Percentiles rank a stretch among this genome's conserved stretches.
Conservation (phyloP, 2,113 vertebrate genomes). For the Chitala chitala region DNA sequence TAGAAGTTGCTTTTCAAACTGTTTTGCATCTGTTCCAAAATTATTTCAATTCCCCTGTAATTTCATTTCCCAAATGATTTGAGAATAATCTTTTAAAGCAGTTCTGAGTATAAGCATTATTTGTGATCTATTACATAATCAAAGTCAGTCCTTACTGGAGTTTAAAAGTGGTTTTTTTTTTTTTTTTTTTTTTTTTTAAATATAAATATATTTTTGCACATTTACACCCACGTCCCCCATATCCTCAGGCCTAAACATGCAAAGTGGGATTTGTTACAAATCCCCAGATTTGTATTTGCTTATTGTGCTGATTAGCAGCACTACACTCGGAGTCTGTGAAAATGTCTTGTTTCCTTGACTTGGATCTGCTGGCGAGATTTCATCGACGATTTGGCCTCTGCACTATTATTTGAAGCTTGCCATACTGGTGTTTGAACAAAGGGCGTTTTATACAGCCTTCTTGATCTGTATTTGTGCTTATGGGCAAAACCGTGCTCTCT, state of each 20-base stretch:
- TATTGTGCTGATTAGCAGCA: not conserved
- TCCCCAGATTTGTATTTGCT: not conserved
- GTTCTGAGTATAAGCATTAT: too few relatives aligned
- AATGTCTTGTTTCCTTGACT: not conserved
- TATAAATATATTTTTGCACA: not conserved
- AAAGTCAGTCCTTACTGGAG: not conserved
- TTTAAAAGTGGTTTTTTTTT: too few relatives aligned
- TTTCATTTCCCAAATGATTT: conserved; percentile 1
- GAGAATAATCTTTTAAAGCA: not conserved
- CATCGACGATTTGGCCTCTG: not conserved
- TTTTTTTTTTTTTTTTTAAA: too few relatives aligned
- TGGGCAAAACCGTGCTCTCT: not conserved
- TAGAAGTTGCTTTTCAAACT: not conserved
- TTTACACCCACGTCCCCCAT: not conserved
- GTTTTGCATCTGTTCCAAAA: not conserved
- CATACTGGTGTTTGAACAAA: not conserved
- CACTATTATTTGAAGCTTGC: not conserved
- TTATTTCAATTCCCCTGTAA: not conserved
- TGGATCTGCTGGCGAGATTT: not conserved
- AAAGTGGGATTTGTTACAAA: not conserved
- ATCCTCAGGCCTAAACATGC: not conserved
- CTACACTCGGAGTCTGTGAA: not conserved
- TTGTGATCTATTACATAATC: not conserved
- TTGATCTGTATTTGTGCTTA: not conserved
- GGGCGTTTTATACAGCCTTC: not conserved